Percentiles rank a stretch among this genome's conserved stretches.
Conservation (phyloP, 2,113 vertebrate species). For the Gallinago paraguaiae region DNA sequence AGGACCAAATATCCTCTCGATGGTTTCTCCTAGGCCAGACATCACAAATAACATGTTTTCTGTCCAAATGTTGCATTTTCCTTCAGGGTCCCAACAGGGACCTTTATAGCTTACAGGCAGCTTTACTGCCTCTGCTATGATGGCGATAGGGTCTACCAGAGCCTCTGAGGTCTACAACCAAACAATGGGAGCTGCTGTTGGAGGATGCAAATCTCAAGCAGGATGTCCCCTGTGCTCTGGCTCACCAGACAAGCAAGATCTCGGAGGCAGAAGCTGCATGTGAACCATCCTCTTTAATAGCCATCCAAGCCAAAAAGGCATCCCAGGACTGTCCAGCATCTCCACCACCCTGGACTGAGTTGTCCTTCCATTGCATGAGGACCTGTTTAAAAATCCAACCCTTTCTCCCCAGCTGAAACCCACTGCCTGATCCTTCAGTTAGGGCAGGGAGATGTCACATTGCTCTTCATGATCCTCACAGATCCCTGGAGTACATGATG, state of each 20-base stretch:
- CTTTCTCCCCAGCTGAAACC: neutral
- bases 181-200: neutral
- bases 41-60: fast-evolving
- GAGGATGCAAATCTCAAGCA: neutral
- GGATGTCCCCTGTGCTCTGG: neutral
- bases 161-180: neutral
- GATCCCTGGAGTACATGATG: fast-evolving
- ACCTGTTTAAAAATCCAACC: neutral
- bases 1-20: neutral
- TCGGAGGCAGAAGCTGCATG: neutral
- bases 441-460: neutral
- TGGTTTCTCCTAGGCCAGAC: neutral
- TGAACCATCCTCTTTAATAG: neutral
- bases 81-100: neutral
- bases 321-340: neutral
- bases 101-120: neutral
- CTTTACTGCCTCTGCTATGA: neutral
- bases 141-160: fast-evolving
- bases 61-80: neutral
- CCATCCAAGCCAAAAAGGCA: neutral
- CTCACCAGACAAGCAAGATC: neutral
- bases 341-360: neutral
- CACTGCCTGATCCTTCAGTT: neutral
- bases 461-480: neutral
- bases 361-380: neutral